Conservation (phyloP, 2,797 vertebrate genomes). For the Lemur catta region DNA sequence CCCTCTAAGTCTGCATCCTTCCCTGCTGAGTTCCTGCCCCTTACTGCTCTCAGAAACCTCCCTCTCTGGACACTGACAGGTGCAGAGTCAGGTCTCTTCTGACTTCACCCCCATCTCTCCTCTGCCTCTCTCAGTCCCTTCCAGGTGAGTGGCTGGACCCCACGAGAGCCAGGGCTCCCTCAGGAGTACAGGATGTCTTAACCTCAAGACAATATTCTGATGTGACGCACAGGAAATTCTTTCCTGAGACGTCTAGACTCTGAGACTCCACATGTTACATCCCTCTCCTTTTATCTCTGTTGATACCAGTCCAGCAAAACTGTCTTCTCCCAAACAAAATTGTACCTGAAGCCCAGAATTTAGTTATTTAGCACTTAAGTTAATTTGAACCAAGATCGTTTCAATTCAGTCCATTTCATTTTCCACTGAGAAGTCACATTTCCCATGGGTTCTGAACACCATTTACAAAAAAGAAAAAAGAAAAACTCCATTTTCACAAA, state of each 20-base stretch:
- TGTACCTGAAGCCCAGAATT: neutral
- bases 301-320: neutral
- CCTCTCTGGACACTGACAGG: neutral
- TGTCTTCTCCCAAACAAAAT: neutral
- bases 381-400: conserved; percentile 33
- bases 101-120: neutral
- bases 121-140: neutral
- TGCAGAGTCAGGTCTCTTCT: neutral
- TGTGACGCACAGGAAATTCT: neutral
- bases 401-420: neutral
- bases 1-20: neutral
- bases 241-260: neutral
- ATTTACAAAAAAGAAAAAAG: neutral
- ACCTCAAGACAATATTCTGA: neutral
- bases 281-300: neutral
- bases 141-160: neutral
- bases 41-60: too few relatives aligned
- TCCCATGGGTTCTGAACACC: conserved; percentile 24
- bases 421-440: neutral
- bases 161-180: neutral
- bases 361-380: neutral
- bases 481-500: conserved; percentile 22
- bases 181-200: neutral
- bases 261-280: neutral
- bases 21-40: neutral